Evolutionary conservation across 2,113 vertebrate genomes (phyloP).

Genomic region (Pluvianellus socialis): DNA sequence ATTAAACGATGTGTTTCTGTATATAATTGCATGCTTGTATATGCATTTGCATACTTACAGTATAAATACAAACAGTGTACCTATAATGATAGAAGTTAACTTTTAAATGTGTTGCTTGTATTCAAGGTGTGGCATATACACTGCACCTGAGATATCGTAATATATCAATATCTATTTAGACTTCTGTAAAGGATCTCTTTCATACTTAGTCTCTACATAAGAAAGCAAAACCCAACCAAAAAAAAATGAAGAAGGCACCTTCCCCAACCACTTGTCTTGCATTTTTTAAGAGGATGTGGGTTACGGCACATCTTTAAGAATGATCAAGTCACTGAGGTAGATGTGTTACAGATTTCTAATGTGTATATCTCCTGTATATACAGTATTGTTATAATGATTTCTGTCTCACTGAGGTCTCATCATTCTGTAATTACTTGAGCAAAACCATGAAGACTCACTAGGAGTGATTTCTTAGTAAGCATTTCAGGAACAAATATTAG

Average conservation of each 20-base stretch:
- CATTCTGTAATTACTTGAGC: accelerated
- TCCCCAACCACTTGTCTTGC: neutral
- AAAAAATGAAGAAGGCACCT: neutral
- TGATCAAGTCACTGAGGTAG: neutral
- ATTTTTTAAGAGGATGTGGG: neutral
- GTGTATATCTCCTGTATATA: accelerated
- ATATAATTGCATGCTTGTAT: neutral
- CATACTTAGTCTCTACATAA: neutral
- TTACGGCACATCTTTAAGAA: neutral
- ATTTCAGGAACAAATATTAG: neutral
- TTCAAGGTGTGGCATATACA: neutral
- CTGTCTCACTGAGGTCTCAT: neutral
- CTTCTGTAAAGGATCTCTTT: neutral
- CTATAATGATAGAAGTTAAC: neutral
- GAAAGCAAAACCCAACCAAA: neutral
- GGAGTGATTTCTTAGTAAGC: neutral
- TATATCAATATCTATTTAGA: accelerated
- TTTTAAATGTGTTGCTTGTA: neutral
- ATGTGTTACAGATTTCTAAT: neutral
- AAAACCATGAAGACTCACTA: neutral
- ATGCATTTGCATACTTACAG: neutral
- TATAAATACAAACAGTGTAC: neutral
- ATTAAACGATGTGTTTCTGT: neutral
- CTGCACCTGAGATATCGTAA: accelerated
- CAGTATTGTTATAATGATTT: neutral